Evolutionary conservation across 1,140 invertebrate species (phyloP).

Genomic region (Rhopalosiphum maidis): DNA sequence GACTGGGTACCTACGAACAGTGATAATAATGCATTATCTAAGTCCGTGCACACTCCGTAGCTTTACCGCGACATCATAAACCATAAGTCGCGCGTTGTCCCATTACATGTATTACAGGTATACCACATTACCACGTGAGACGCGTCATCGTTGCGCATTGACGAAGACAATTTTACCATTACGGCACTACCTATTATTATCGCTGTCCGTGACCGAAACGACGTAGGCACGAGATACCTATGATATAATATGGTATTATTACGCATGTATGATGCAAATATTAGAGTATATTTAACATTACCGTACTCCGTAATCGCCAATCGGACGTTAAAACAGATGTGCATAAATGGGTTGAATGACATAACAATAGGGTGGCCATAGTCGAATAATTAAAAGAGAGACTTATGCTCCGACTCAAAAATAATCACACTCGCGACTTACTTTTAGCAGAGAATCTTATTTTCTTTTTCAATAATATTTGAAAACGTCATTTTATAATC

Average conservation of each 20-base stretch:
- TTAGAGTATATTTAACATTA: background rate
- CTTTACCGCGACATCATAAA: background rate
- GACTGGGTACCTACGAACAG: background rate
- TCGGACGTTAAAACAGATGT: background rate
- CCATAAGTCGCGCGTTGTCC: background rate
- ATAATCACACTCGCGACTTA: too few relatives aligned
- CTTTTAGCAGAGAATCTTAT: too few relatives aligned
- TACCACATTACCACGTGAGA: background rate
- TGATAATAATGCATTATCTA: background rate
- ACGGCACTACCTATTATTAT: background rate
- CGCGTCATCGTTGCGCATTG: background rate
- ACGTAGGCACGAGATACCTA: background rate
- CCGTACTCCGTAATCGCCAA: background rate
- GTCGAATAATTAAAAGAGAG: background rate
- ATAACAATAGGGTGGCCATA: background rate
- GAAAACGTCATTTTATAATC: too few relatives aligned
- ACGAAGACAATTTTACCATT: background rate
- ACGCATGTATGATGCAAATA: background rate
- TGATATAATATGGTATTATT: background rate
- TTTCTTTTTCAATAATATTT: too few relatives aligned
- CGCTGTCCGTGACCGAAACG: background rate
- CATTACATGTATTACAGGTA: background rate
- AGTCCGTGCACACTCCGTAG: background rate
- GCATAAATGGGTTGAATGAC: background rate
- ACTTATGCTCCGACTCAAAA: background rate